Conservation (phyloP, 2,113 vertebrate species). For the Mesembrinibis cayennensis region DNA sequence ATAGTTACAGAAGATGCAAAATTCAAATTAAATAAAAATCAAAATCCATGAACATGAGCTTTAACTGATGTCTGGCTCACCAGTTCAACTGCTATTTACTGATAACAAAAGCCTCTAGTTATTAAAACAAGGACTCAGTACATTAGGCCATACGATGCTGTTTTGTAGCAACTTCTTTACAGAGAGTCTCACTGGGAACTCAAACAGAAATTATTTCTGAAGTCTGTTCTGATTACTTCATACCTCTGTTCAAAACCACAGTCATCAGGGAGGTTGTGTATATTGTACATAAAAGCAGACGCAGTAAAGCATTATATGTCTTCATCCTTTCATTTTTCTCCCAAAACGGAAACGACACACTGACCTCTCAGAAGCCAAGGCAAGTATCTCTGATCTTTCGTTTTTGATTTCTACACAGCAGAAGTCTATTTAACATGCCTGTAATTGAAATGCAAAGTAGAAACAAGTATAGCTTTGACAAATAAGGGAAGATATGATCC, state of each 20-base stretch:
- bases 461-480: background rate
- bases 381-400: background rate
- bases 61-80: background rate
- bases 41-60: background rate
- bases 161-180: background rate
- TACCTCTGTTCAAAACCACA: background rate
- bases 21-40: background rate
- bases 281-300: background rate
- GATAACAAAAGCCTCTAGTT: background rate
- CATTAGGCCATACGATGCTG: background rate
- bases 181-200: background rate
- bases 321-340: background rate
- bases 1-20: background rate
- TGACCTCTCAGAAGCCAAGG: slow-evolving; percentile 8
- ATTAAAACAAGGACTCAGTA: background rate
- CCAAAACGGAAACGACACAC: background rate
- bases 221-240: background rate
- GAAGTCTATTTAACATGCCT: slow-evolving; percentile 17
- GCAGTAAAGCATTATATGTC: background rate
- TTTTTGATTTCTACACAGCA: background rate
- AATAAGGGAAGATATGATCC: background rate
- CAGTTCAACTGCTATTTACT: background rate
- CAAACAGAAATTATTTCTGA: background rate
- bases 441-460: background rate
- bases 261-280: background rate